Conservation (phyloP, 2,888 invertebrate genomes). For the Lobophora halterata region DNA sequence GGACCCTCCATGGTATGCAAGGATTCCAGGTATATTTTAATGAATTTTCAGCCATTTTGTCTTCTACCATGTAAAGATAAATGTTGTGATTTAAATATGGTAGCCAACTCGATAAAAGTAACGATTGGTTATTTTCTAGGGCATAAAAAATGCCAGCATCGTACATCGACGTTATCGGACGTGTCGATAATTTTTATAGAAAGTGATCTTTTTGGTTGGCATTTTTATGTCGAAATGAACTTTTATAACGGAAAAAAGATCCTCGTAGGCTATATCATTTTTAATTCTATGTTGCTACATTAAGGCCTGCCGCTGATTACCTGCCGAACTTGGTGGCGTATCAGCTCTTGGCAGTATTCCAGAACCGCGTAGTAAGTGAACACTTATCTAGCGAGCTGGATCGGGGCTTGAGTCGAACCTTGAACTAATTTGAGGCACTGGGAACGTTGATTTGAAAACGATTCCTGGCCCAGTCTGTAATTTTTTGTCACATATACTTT, state of each 20-base stretch:
- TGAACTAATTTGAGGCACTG: conserved; percentile 40
- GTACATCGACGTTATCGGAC: conserved; percentile 33
- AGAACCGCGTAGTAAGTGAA: conserved; percentile 37
- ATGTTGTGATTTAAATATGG: neutral
- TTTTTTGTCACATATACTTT: too few relatives aligned
- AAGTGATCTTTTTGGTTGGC: conserved; percentile 55
- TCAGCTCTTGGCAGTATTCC: conserved; percentile 53
- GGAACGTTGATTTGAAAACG: conserved; percentile 28
- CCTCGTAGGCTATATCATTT: conserved; percentile 51
- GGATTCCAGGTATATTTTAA: too few relatives aligned
- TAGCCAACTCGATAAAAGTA: too few relatives aligned
- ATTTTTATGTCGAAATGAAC: conserved; percentile 60
- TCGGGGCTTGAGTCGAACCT: conserved; percentile 36
- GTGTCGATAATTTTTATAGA: conserved; percentile 58
- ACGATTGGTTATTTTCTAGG: conserved; percentile 2
- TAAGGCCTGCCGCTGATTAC: conserved; percentile 66
- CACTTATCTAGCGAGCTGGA: conserved; percentile 40
- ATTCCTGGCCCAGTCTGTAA: conserved; percentile 12
- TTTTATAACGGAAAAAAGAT: conserved; percentile 63
- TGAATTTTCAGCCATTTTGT: neutral
- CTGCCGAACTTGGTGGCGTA: conserved; percentile 59
- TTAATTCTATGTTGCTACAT: too few relatives aligned
- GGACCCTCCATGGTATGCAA: too few relatives aligned
- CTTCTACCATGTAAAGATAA: neutral
- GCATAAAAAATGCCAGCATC: conserved; percentile 40